Conservation (phyloP, 2,888 invertebrate species). For the Exephanes ischioxanthus region DNA sequence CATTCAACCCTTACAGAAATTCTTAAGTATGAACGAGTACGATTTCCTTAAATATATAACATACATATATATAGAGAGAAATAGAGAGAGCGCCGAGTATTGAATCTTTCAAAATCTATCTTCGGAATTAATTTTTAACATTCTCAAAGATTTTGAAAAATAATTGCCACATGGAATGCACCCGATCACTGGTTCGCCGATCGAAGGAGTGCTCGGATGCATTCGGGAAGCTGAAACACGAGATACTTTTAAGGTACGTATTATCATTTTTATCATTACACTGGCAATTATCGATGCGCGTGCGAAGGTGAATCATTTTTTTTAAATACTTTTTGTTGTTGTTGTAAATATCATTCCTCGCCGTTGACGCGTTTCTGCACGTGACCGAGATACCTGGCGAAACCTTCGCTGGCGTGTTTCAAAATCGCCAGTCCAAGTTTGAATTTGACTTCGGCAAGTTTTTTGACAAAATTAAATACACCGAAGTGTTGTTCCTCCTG, state of each 20-base stretch:
- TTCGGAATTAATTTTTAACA: constrained; percentile 37
- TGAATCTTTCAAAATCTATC: constrained; percentile 68
- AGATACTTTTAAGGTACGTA: constrained; percentile 8
- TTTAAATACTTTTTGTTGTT: constrained; percentile 15
- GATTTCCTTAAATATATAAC: constrained; percentile 9
- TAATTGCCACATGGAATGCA: constrained; percentile 53
- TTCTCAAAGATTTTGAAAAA: constrained; percentile 67
- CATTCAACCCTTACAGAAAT: constrained; percentile 16
- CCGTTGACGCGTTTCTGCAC: constrained; percentile 86
- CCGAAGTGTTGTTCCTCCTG: constrained; percentile 75
- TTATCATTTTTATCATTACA: constrained; percentile 27
- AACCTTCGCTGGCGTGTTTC: constrained; percentile 89
- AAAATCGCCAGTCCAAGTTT: constrained; percentile 89
- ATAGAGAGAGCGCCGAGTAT: constrained; percentile 37
- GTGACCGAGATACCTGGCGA: constrained; percentile 88
- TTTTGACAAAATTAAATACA: constrained; percentile 87
- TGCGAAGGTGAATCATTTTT: neutral
- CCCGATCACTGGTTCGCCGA: constrained; percentile 31
- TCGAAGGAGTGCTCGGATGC: constrained; percentile 44
- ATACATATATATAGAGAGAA: neutral
- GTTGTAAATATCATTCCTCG: constrained; percentile 74
- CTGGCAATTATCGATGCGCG: constrained; percentile 46
- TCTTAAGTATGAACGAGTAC: constrained; percentile 22
- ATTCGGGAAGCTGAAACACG: constrained; percentile 42
- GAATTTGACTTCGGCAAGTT: constrained; percentile 89